These are phyloP conservation scores for Chrysemys picta DNA, from an alignment of 2,113 vertebrate species.

Conservation along the genomic window DNA sequence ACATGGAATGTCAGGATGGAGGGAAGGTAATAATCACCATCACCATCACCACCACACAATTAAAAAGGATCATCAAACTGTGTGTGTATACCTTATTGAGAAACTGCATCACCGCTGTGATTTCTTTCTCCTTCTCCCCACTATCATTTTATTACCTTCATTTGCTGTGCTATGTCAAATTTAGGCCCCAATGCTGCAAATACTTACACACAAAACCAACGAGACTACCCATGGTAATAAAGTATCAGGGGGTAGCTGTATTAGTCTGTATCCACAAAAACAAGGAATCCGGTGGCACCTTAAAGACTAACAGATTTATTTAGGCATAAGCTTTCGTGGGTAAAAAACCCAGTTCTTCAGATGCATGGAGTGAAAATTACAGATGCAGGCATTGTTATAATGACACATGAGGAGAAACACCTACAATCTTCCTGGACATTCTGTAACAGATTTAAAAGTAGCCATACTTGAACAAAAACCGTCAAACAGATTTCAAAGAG, in stretches of 20 bases:
- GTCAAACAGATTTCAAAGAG: too few species aligned
- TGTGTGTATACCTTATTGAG: neutral
- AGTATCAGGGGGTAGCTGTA: neutral
- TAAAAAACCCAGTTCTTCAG: too few species aligned
- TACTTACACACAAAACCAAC: conserved; percentile 28
- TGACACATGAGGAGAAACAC: too few species aligned
- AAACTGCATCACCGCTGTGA: neutral
- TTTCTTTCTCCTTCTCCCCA: neutral
- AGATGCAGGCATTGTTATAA: too few species aligned
- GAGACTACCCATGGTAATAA: conserved; percentile 40
- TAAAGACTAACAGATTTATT: too few species aligned
- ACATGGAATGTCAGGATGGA: neutral
- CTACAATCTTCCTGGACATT: too few species aligned
- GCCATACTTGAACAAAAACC: too few species aligned
- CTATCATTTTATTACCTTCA: neutral
- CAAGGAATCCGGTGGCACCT: too few species aligned
- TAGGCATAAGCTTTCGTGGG: too few species aligned
- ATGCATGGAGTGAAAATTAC: too few species aligned
- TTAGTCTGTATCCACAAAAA: too few species aligned
- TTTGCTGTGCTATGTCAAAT: conserved; percentile 29
- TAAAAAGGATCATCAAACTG: neutral
- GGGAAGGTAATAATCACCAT: neutral
- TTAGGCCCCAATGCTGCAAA: conserved; percentile 5
- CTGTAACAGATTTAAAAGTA: too few species aligned
- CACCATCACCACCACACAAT: neutral